phyloP scores from a whole-genome alignment of 2,113 vertebrate species.

The Hippolais icterina region DNA sequence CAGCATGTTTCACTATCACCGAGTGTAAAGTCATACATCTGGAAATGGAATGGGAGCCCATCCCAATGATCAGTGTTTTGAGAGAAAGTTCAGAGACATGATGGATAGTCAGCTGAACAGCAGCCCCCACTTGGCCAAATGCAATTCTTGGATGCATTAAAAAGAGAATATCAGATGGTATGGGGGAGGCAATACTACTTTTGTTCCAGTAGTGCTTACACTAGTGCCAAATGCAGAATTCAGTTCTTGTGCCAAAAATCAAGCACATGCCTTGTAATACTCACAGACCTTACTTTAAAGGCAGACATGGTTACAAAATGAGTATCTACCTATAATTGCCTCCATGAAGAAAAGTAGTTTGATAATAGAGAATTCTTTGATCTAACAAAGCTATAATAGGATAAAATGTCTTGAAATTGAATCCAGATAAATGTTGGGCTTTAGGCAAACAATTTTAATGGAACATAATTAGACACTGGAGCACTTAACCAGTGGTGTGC shows the following conservation, averaged over 20 bases:
- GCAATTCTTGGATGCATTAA: conserved; percentile 53
- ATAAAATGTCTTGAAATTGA: conserved; percentile 12
- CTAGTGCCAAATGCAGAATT: conserved; percentile 43
- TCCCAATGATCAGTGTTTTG: neutral
- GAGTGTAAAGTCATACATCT: conserved; percentile 18
- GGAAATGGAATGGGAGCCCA: neutral
- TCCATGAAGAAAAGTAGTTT: conserved; percentile 6
- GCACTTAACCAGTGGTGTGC: neutral
- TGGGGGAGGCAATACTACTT: conserved; percentile 24
- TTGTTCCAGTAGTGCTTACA: conserved; percentile 50
- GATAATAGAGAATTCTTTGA: conserved; percentile 39
- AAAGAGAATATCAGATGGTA: conserved; percentile 46
- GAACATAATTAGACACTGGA: neutral
- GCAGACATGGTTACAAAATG: neutral
- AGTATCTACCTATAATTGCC: conserved; percentile 35
- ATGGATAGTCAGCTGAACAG: conserved; percentile 32
- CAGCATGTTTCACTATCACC: neutral
- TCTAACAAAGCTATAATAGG: neutral
- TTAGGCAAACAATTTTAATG: conserved; percentile 20
- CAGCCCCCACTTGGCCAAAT: conserved; percentile 52
- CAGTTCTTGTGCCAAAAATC: conserved; percentile 26
- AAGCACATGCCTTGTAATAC: neutral
- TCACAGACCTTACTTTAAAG: neutral
- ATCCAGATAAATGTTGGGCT: neutral
- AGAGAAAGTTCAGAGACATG: neutral